These are phyloP conservation scores for Pampus argenteus DNA, from an alignment of 2,797 vertebrate species.

Conservation along the genomic window DNA sequence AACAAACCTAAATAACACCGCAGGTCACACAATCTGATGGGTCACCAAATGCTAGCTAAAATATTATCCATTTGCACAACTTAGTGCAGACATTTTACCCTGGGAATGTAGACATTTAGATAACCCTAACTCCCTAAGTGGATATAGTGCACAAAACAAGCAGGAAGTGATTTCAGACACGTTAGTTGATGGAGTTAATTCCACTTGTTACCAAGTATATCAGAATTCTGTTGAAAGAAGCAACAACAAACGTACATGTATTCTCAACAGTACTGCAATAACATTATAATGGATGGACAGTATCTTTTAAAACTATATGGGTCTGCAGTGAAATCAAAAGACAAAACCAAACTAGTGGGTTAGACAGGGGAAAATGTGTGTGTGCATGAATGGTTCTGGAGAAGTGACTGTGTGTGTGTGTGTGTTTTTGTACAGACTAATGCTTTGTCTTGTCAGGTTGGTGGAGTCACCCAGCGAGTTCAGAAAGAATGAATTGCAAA, in stretches of 20 bases:
- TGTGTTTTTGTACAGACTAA: constrained; percentile 13
- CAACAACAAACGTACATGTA: no score
- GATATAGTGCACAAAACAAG: neutral
- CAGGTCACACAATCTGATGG: no score
- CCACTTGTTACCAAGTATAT: neutral
- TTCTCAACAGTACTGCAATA: no score
- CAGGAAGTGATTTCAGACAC: neutral
- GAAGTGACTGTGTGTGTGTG: neutral
- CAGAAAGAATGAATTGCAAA: constrained; percentile 38
- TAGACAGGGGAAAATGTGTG: neutral
- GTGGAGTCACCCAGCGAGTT: constrained; percentile 60
- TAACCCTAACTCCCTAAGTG: no score
- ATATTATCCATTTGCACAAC: no score
- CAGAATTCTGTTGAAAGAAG: neutral
- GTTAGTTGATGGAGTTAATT: neutral
- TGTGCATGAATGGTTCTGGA: constrained; percentile 9
- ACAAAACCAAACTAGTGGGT: neutral
- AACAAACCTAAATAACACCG: no score
- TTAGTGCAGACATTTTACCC: no score
- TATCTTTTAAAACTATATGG: neutral
- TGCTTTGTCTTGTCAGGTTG: constrained; percentile 43
- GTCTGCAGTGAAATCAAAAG: neutral
- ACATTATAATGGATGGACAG: neutral
- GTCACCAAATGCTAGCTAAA: no score
- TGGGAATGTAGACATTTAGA: no score